phyloP scores from a whole-genome alignment of 2,797 vertebrate genomes.

The Sebastolobus alascanus region DNA sequence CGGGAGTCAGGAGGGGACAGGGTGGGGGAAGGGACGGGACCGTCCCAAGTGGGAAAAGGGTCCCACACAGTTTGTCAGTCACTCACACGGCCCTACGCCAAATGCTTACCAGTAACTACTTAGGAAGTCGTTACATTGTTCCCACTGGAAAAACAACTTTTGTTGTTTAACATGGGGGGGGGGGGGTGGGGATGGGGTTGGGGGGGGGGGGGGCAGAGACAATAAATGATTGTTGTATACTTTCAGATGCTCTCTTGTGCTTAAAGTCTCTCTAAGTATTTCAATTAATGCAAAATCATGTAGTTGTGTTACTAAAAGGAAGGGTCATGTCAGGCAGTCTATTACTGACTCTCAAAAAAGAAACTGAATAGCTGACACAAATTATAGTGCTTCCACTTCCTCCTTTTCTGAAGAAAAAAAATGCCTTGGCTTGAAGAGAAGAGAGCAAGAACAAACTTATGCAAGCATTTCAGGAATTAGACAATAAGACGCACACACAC shows the following conservation, averaged over 20 bases:
- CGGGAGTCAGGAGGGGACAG: slow-evolving; percentile 72
- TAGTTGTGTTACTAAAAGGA: neutral
- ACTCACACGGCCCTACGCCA: slow-evolving; percentile 44
- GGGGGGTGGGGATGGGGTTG: too few species aligned
- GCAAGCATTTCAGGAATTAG: slow-evolving; percentile 82
- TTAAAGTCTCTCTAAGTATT: neutral
- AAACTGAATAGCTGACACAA: slow-evolving; percentile 63
- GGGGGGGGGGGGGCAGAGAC: too few species aligned
- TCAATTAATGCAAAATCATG: neutral
- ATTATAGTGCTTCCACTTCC: slow-evolving; percentile 72
- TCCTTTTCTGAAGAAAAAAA: slow-evolving; percentile 63
- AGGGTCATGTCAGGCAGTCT: neutral
- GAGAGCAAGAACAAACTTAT: slow-evolving; percentile 75
- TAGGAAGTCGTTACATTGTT: slow-evolving; percentile 54
- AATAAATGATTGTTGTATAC: neutral
- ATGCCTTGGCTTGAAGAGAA: slow-evolving; percentile 36
- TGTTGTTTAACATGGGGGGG: slow-evolving; percentile 5
- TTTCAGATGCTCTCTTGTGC: neutral
- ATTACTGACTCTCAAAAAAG: slow-evolving; percentile 22
- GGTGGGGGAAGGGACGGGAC: slow-evolving; percentile 75
- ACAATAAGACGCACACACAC: slow-evolving; percentile 54
- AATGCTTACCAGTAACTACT: slow-evolving; percentile 60
- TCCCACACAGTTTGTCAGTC: slow-evolving; percentile 66
- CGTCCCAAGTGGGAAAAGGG: slow-evolving; percentile 71
- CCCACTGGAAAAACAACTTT: slow-evolving; percentile 25